phyloP scores from a whole-genome alignment of 2,113 vertebrate species.

The Capreolus pygargus region DNA sequence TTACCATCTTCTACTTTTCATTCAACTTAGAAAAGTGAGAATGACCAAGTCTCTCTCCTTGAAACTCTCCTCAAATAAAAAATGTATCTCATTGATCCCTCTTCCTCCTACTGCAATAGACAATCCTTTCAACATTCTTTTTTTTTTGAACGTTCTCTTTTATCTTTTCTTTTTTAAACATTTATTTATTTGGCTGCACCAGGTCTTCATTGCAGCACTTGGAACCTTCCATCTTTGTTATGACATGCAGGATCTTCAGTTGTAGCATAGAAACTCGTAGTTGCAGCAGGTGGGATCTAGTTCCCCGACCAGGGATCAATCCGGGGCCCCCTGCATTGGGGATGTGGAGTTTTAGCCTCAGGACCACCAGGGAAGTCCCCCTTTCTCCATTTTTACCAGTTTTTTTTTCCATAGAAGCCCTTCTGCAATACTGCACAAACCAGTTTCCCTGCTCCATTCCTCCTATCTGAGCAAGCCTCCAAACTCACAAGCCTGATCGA shows the following conservation, averaged over 20 bases:
- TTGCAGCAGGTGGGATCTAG: not conserved
- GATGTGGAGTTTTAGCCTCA: not conserved
- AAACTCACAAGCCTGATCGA: not conserved
- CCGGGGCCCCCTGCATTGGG: not conserved
- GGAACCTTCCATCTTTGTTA: not conserved
- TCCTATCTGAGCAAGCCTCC: not conserved
- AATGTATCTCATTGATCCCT: not conserved
- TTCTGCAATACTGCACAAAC: not conserved
- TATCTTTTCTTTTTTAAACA: not conserved
- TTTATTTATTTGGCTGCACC: not conserved
- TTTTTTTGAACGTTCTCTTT: not conserved
- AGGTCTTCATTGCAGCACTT: not conserved
- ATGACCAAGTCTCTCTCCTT: not conserved
- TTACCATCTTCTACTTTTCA: not conserved
- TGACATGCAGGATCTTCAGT: rapidly evolving
- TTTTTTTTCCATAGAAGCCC: not conserved
- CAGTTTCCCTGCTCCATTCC: not conserved
- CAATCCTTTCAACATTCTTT: not conserved
- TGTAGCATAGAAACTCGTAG: not conserved
- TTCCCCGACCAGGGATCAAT: not conserved
- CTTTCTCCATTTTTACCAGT: not conserved
- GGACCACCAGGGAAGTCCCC: not conserved
- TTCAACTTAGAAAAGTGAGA: not conserved
- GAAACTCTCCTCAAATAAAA: not conserved
- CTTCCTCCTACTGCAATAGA: not conserved